Evolutionary conservation across 2,113 vertebrate species (phyloP), one percentile per base, ranked within the genome.

Genomic region (Fregata magnificens): DNA sequence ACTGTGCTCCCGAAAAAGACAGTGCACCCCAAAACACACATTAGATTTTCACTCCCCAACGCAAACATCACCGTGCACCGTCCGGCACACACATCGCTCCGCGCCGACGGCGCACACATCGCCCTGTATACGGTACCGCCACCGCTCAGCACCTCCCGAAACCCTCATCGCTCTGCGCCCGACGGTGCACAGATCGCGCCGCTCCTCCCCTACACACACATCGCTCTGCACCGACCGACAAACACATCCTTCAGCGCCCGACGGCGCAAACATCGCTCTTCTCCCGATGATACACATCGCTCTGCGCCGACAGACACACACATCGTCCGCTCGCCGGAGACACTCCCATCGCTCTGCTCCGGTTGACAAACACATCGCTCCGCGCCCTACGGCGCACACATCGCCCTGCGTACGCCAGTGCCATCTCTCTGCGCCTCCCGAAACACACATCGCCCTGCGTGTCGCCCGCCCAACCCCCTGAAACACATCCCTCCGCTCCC

Each of bases 1-100:
- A 22, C 65, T 14, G 11, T 3, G 9, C n/a, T 29, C 58, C n/a
- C 1, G 3, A 28, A 55, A 44, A 44, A 34, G 18, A 38, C 22
- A 44, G 8, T 0, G 4, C 31, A 24, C 13, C 4, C 26, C 1
- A 3, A 36, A 52, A 82, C 52, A 12, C 21, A 16, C 14, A 3
- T 24, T n/a, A 7, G 7, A 31, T 84, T 88, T 65, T 42, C 21
- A 22, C 4, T 47, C 26, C 16, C 26, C 1, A 2, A 8, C 0
- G 0, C 16, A 32, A 32, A 8, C 10, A 10, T 6, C 38, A 11
- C 12, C 1, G 3, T 6, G 32, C 11, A 42, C 13, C 2, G 5
- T 13, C 5, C 3, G 4, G 26, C 42, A 42, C 5, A 4, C 40
- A 13, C 1, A 4, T 20, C 7, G 3, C 32, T 56, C 31, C 6